Evolutionary conservation across 2,888 invertebrate species (phyloP).

Genomic region (Alitta virens): DNA sequence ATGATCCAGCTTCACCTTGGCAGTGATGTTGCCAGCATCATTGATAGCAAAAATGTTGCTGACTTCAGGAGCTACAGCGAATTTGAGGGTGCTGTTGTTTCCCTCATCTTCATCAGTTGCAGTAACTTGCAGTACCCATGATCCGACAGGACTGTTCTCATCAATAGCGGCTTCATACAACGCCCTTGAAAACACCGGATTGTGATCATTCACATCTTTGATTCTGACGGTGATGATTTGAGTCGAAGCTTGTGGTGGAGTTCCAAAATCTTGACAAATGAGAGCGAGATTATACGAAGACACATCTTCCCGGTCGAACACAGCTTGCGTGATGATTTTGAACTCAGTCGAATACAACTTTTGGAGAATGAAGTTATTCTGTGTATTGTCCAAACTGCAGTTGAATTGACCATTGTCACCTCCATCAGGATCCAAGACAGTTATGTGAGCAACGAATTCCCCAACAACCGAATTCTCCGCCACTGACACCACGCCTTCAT

Average conservation of each 20-base stretch:
- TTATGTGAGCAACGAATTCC: conserved; percentile 21
- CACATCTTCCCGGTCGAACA: conserved; percentile 19
- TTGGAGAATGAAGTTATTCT: conserved; percentile 9
- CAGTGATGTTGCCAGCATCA: conserved; percentile 13
- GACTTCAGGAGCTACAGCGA: conserved; percentile 64
- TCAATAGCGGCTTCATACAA: conserved; percentile 69
- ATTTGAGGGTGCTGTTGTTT: conserved; percentile 35
- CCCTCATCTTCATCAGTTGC: conserved; percentile 46
- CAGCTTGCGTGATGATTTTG: conserved; percentile 11
- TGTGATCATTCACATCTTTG: conserved; percentile 85
- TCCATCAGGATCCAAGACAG: conserved; percentile 17
- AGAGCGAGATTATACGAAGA: conserved; percentile 76
- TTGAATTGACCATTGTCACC: conserved; percentile 21
- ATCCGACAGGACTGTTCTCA: conserved; percentile 51
- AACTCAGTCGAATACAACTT: conserved; percentile 19
- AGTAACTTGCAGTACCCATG: conserved; percentile 49
- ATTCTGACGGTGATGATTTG: conserved; percentile 80
- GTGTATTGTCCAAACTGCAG: conserved; percentile 8
- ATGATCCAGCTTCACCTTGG: conserved; percentile 22
- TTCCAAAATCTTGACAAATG: conserved; percentile 88
- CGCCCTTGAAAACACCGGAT: conserved; percentile 89
- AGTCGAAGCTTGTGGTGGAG: conserved; percentile 81
- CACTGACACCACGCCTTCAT: neutral
- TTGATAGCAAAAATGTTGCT: conserved; percentile 60
- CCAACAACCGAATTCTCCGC: conserved; percentile 67